These are phyloP conservation scores for Apteryx mantelli DNA, from an alignment of 2,113 vertebrate species.

Conservation along the genomic window DNA sequence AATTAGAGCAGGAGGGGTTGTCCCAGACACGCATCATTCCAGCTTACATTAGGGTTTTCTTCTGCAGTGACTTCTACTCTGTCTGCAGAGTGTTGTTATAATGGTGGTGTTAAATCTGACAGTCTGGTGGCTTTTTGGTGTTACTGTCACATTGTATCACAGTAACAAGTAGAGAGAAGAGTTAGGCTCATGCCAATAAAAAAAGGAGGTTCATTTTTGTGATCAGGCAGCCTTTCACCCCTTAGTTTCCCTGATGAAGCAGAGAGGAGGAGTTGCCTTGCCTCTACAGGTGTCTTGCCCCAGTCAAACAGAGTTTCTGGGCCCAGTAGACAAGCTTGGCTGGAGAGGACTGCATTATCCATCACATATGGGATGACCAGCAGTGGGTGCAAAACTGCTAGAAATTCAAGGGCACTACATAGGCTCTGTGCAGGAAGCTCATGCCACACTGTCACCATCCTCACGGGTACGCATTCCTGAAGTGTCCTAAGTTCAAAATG, in stretches of 20 bases:
- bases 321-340: background rate
- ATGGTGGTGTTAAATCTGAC: background rate
- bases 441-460: background rate
- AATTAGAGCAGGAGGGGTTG: background rate
- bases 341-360: background rate
- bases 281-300: background rate
- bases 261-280: background rate
- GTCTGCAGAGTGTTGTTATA: background rate
- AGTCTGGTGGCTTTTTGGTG: background rate
- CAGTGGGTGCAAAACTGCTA: background rate
- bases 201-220: background rate
- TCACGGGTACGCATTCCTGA: background rate
- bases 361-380: background rate
- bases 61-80: background rate
- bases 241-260: fast-evolving
- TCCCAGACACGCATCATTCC: background rate
- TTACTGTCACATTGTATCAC: background rate
- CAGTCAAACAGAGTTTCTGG: background rate
- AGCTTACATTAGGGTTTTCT: background rate
- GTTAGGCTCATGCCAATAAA: background rate
- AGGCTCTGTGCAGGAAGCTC: background rate
- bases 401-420: fast-evolving
- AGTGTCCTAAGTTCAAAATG: no score
- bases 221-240: background rate
- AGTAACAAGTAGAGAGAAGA: background rate